A percentile compares a stretch with the other conserved stretches of the same genome.
Conservation (phyloP, 1,140 invertebrate genomes). For the Pachypeltis micranthus region DNA sequence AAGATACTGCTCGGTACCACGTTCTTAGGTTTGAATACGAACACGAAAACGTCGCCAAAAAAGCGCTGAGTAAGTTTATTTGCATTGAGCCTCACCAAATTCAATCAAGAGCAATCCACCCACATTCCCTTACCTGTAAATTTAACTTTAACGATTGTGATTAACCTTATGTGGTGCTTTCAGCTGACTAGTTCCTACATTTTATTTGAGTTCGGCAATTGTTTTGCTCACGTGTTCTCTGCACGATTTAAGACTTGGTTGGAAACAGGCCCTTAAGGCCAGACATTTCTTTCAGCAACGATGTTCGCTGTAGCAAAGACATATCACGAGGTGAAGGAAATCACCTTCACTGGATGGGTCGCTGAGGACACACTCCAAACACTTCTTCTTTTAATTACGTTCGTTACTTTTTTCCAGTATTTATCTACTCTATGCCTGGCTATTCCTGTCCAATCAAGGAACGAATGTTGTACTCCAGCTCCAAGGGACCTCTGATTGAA, state of each 20-base stretch:
- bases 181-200: too few species aligned
- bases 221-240: too few species aligned
- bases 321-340: not conserved
- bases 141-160: too few species aligned
- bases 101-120: conserved; percentile 3
- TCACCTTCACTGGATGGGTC: not conserved
- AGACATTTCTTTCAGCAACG: too few species aligned
- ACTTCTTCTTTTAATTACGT: conserved; percentile 15
- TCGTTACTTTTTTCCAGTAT: conserved; percentile 54
- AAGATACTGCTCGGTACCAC: conserved; percentile 79
- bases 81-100: too few species aligned
- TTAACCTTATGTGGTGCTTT: too few species aligned
- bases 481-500: conserved; percentile 76
- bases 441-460: conserved; percentile 89
- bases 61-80: conserved; percentile 56
- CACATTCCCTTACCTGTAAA: not conserved
- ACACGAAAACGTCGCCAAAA: conserved; percentile 79
- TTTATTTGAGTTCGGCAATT: too few species aligned
- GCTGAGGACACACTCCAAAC: not conserved
- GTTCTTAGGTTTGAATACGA: conserved; percentile 82
- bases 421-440: conserved; percentile 95
- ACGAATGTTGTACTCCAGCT: conserved; percentile 95
- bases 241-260: too few species aligned
- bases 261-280: too few species aligned
- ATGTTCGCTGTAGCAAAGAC: not conserved